phyloP scores from a whole-genome alignment of 35 echinoderm and acorn worm genomes.

The Apostichopus japonicus region DNA sequence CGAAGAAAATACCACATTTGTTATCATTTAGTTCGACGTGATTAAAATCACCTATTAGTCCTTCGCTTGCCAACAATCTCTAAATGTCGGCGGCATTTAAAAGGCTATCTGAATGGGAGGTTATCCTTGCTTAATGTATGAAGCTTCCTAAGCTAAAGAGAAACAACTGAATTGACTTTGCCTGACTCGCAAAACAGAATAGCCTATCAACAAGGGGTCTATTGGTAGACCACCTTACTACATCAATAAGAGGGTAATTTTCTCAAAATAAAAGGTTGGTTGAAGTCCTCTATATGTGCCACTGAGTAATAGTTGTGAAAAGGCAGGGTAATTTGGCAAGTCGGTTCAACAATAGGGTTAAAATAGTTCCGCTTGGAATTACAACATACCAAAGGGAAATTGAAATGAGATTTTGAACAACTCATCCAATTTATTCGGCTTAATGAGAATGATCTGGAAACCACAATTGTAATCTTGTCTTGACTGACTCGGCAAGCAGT shows the following conservation, averaged over 20 bases:
- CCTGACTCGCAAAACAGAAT: constrained; percentile 21
- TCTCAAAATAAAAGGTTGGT: constrained; percentile 29
- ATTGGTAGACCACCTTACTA: constrained; percentile 13
- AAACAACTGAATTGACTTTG: constrained; percentile 22
- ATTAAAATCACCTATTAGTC: constrained; percentile 20
- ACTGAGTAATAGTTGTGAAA: constrained; percentile 37
- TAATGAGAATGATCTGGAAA: constrained; percentile 12
- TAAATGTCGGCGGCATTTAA: constrained; percentile 36
- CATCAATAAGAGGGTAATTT: constrained; percentile 43
- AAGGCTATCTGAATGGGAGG: constrained; percentile 30
- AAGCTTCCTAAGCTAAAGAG: neutral
- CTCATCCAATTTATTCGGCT: constrained; percentile 22
- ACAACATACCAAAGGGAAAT: constrained; percentile 50
- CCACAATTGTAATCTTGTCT: constrained; percentile 31
- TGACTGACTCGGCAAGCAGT: constrained; percentile 25
- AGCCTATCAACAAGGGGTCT: neutral
- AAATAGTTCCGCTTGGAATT: constrained; percentile 36
- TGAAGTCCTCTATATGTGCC: constrained; percentile 38
- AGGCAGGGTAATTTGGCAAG: constrained; percentile 19
- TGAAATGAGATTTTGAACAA: constrained; percentile 43
- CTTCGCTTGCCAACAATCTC: constrained; percentile 7
- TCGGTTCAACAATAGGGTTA: neutral
- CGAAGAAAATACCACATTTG: constrained; percentile 42
- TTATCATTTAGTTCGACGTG: constrained; percentile 45
- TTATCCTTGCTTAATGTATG: constrained; percentile 32